Base-by-base conservation (phyloP, 2,888 invertebrate genomes). In the Rapana venosa region DNA sequence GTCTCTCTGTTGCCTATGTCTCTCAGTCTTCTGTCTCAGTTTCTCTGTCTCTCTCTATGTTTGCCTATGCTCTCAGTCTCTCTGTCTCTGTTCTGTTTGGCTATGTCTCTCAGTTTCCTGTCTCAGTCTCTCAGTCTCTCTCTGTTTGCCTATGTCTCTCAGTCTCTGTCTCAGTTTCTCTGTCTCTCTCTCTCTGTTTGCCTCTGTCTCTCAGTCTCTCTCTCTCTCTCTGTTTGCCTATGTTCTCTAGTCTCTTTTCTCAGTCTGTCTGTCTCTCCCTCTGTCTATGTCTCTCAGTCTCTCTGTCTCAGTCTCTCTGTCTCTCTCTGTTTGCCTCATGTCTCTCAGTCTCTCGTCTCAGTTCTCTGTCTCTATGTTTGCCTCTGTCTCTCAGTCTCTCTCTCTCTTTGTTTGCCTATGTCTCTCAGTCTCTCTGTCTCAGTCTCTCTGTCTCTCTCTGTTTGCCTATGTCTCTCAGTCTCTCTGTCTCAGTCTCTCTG, bases 251-350 rank as follows among this genome's bases (percentile, higher is more conserved):
- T n/a, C n/a, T 26, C 26, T 26, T 74, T 26, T 77, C 77, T 81
- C 61, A 83, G 61, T 83, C n/a, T 88, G 56, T 88, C 26, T n/a
- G n/a, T 47, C 36, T 74, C 85, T 61, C 1, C 85, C n/a, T 36
- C 66, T 77, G 20, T 56, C 58, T 88, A 11, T 35, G 20, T 77
- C 77, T 77, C 4, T 77, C 77, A 56, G 32, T 88, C 61, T 66
- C 0, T 70, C 84, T 74, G 5, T 74, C 26, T 74, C n/a, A n/a
- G 70, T n/a, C 0, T 0, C 11, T 22, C 2, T 13, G 1, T 15
- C 61, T 22, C 61, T 22, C 22, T 61, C 20, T 61, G 6, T 22
- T 13, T 26, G 13, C 70, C n/a, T n/a, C n/a, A 0, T 26, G 0
- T 8, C 70, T 26, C n/a, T 26, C 70, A 22, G 26, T 74, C 70